Evolutionary conservation across 2,888 invertebrate species (phyloP).

Genomic region (Xestia c-nigrum): DNA sequence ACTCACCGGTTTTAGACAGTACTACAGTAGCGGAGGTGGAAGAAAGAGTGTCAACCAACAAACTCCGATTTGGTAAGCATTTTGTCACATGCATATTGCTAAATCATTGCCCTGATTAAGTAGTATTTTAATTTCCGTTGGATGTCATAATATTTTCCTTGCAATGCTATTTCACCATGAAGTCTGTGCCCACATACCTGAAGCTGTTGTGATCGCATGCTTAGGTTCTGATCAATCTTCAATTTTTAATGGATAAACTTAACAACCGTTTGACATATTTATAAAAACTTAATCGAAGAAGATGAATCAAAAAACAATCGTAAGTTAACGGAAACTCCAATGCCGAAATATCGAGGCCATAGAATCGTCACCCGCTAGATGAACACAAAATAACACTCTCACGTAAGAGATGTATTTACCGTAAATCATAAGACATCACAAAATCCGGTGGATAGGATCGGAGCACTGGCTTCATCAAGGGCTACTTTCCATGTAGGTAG

Average conservation of each 20-base stretch:
- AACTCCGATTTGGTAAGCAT: constrained; percentile 11
- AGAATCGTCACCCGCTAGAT: constrained; percentile 83
- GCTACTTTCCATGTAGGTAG: constrained; percentile 87
- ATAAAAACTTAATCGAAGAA: constrained; percentile 43
- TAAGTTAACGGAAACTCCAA: constrained; percentile 80
- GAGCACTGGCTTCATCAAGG: constrained; percentile 83
- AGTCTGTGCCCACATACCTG: constrained; percentile 27
- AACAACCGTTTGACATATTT: constrained; percentile 39
- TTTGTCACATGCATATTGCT: constrained; percentile 25
- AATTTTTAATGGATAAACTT: constrained; percentile 27
- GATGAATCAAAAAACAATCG: constrained; percentile 72
- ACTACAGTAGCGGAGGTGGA: neutral
- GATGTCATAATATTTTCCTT: constrained; percentile 21
- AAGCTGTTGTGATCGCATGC: constrained; percentile 68
- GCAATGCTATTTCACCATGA: constrained; percentile 43
- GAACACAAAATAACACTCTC: constrained; percentile 76
- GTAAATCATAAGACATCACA: constrained; percentile 83
- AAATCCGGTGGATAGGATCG: constrained; percentile 78
- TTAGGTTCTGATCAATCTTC: constrained; percentile 26
- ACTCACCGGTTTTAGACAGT: neutral
- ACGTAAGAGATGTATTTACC: constrained; percentile 82
- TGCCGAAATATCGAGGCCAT: constrained; percentile 83
- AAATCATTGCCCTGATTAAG: constrained; percentile 18
- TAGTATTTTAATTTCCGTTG: constrained; percentile 9
- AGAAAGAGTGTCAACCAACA: neutral